These are phyloP conservation scores for Todus mexicanus DNA, from an alignment of 2,797 vertebrate species.

Conservation along the genomic window DNA sequence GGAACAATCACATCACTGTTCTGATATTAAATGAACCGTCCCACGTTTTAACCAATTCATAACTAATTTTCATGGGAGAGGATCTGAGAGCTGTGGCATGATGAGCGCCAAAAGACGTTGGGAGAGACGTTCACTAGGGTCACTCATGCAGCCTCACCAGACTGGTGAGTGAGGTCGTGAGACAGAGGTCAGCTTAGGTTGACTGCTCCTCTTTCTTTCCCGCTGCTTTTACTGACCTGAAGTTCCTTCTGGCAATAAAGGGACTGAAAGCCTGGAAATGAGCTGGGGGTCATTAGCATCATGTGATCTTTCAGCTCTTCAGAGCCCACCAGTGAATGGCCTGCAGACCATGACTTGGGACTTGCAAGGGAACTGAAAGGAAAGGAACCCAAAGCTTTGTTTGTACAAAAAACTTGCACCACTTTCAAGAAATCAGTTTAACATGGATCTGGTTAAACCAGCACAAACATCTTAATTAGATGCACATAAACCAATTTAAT, in stretches of 20 bases:
- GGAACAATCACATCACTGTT: fast-evolving
- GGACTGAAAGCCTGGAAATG: background rate
- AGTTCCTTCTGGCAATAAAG: background rate
- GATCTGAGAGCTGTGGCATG: background rate
- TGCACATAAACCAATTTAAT: background rate
- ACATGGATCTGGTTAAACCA: background rate
- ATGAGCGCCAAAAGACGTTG: fast-evolving
- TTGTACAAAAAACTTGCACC: background rate
- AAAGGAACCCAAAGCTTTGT: background rate
- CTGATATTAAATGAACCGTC: background rate
- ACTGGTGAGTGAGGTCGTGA: fast-evolving
- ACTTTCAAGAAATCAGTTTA: background rate
- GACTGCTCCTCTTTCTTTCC: background rate
- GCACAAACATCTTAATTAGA: background rate
- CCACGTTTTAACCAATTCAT: background rate
- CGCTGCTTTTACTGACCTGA: slow-evolving; percentile 10
- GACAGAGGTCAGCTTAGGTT: background rate
- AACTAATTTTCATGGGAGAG: background rate
- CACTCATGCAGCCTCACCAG: background rate
- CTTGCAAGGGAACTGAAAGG: background rate
- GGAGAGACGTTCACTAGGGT: background rate
- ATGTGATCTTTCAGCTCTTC: background rate
- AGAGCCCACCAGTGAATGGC: background rate
- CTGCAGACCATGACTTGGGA: background rate
- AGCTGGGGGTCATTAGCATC: background rate